phyloP scores from a whole-genome alignment of 2,888 invertebrate genomes.

The Hymenopus coronatus region DNA sequence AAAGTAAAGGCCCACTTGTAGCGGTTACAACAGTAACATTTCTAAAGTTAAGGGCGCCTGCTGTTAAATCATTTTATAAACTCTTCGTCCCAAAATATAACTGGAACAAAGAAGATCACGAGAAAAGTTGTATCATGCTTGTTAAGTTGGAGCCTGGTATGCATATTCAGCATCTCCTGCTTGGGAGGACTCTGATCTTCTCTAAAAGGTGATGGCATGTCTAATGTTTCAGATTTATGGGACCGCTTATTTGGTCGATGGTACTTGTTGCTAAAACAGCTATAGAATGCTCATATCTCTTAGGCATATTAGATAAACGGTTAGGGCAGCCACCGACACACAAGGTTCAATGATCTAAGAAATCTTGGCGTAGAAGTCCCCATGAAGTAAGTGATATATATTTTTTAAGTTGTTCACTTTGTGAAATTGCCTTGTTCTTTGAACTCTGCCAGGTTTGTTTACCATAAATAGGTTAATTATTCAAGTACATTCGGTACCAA shows the following conservation, averaged over 20 bases:
- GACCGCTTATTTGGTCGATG: neutral
- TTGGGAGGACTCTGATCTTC: neutral
- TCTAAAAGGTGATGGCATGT: neutral
- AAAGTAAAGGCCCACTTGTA: no score
- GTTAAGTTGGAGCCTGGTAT: neutral
- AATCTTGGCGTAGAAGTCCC: neutral
- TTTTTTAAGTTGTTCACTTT: neutral
- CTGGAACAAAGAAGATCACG: neutral
- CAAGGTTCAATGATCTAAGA: neutral
- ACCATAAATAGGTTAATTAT: no score
- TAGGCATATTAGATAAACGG: neutral
- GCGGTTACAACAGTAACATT: no score
- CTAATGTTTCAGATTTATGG: neutral
- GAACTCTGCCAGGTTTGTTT: neutral
- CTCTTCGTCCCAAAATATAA: neutral
- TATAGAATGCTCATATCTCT: neutral
- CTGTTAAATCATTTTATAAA: neutral
- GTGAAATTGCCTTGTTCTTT: neutral
- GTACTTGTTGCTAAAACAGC: neutral
- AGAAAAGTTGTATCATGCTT: neutral
- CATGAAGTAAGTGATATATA: neutral
- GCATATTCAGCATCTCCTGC: neutral
- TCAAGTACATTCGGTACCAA: no score
- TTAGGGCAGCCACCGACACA: neutral
- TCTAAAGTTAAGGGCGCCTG: neutral